These are phyloP conservation scores for Pantherophis alleghaniensis DNA, from an alignment of 2,797 vertebrate genomes.

Conservation along the genomic window DNA sequence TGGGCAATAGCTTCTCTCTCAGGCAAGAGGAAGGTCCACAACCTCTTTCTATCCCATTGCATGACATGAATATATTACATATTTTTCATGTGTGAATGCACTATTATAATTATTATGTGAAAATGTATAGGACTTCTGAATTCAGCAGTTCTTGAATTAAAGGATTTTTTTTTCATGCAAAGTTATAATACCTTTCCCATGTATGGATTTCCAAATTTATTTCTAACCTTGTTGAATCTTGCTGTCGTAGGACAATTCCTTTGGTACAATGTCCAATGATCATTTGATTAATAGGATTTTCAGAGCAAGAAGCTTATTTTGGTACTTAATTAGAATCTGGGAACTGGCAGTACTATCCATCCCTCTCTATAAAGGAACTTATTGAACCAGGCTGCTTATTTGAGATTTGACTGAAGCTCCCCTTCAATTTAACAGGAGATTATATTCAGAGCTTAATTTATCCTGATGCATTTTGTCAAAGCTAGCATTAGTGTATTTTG, in stretches of 20 bases:
- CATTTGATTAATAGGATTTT: not conserved
- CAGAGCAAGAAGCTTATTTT: not conserved
- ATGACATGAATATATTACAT: not conserved
- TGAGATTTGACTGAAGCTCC: not conserved
- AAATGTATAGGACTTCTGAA: not conserved
- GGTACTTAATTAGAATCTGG: not conserved
- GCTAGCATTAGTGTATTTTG: constrained; percentile 6
- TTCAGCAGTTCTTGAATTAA: not conserved
- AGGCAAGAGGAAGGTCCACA: not conserved
- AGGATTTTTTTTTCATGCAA: not conserved
- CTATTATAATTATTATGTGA: not conserved
- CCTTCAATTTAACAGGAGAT: constrained; percentile 1
- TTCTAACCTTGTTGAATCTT: not conserved
- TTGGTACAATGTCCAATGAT: not conserved
- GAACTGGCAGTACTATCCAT: not conserved
- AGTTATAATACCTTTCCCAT: not conserved
- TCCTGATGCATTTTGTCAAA: constrained; percentile 14
- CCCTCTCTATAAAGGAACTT: not conserved
- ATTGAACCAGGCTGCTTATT: not conserved
- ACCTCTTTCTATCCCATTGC: not conserved
- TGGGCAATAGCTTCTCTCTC: not conserved
- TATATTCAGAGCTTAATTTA: not conserved
- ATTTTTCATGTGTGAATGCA: not conserved
- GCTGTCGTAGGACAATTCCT: not conserved
- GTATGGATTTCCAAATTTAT: not conserved